phyloP scores from a whole-genome alignment of 2,888 invertebrate species.

The Thymelicus lineola region DNA sequence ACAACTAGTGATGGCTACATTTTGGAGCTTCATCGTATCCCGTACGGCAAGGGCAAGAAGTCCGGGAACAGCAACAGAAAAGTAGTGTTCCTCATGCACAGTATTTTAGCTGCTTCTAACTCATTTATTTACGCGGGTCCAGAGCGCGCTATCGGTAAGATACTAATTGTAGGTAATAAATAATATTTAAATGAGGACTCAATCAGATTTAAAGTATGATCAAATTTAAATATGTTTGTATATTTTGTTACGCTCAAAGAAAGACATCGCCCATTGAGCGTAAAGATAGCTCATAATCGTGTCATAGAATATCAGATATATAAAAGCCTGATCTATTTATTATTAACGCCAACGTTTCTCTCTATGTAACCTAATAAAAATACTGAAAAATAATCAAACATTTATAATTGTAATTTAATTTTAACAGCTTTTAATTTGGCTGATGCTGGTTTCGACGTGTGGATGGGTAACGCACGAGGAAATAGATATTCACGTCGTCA shows the following conservation, averaged over 20 bases:
- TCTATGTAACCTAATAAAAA: too few species aligned
- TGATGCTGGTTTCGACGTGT: conserved; percentile 89
- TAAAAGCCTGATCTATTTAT: too few species aligned
- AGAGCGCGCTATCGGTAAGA: conserved; percentile 56
- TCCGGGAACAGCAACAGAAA: not conserved
- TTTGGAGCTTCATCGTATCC: conserved; percentile 10
- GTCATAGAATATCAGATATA: too few species aligned
- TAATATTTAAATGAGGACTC: too few species aligned
- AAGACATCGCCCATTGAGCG: too few species aligned
- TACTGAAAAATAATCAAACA: too few species aligned
- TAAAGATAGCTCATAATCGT: too few species aligned
- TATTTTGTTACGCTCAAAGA: too few species aligned
- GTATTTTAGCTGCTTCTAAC: conserved; percentile 52
- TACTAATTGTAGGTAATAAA: too few species aligned
- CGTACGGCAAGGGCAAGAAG: not conserved
- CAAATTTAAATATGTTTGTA: too few species aligned
- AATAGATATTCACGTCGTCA: conserved; percentile 89
- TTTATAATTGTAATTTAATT: not conserved
- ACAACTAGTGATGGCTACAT: conserved; percentile 13
- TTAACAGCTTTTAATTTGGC: conserved; percentile 87
- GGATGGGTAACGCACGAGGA: conserved; percentile 93
- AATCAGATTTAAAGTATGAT: too few species aligned
- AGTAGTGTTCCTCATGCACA: conserved; percentile 67
- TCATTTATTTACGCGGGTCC: conserved; percentile 53
- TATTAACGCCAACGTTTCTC: too few species aligned